Conservation (phyloP, 2,113 vertebrate species). For the Grantiella picta region DNA sequence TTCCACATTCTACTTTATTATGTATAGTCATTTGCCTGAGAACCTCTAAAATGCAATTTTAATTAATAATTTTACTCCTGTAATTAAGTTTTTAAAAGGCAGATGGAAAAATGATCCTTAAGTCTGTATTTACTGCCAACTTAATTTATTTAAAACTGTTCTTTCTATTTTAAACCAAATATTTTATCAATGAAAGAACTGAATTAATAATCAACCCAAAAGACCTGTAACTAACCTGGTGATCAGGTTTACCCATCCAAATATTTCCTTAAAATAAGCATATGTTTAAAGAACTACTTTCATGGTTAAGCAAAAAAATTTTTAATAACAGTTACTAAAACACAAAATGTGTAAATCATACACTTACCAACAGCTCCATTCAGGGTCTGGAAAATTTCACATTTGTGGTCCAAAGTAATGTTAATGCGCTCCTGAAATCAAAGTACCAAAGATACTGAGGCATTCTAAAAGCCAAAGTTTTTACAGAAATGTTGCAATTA, state of each 20-base stretch:
- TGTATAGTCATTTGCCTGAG: not conserved
- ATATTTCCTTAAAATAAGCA: not conserved
- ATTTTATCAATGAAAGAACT: not conserved
- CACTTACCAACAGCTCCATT: slow-evolving; percentile 92
- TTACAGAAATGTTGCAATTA: not conserved
- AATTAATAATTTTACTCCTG: not conserved
- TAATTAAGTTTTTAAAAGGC: not conserved
- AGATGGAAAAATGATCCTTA: not conserved
- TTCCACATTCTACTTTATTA: not conserved
- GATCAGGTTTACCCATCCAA: not conserved
- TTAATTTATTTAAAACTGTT: not conserved
- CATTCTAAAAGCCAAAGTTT: not conserved
- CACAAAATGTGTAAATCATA: not conserved
- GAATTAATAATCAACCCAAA: not conserved
- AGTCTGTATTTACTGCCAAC: not conserved
- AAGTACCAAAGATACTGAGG: not conserved
- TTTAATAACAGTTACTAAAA: not conserved
- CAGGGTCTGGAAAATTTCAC: slow-evolving; percentile 93
- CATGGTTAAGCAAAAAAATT: not conserved
- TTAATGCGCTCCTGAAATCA: slow-evolving; percentile 84
- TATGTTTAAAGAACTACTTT: not conserved
- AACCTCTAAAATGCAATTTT: not conserved
- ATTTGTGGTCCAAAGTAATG: slow-evolving; percentile 95
- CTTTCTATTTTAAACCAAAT: not conserved
- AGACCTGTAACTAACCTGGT: not conserved